Conservation (phyloP, 2,888 invertebrate genomes). For the Trichopoda pennipes region DNA sequence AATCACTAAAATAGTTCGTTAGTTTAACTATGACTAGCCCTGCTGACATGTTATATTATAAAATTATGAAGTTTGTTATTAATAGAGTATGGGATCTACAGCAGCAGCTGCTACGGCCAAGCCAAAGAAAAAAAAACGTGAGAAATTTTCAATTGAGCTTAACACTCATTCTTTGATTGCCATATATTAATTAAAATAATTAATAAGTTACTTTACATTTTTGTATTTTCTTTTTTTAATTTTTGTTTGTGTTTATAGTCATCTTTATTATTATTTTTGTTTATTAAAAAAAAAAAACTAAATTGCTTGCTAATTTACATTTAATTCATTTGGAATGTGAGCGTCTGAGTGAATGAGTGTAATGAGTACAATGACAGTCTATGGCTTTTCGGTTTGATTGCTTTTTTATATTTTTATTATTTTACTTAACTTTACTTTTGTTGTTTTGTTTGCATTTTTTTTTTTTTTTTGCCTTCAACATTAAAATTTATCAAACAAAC, state of each 20-base stretch:
- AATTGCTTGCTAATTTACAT: slow-evolving; percentile 21
- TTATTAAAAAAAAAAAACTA: background rate
- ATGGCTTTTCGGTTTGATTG: background rate
- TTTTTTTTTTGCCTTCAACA: slow-evolving; percentile 52
- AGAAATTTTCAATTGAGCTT: no score
- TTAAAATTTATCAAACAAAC: slow-evolving; percentile 33
- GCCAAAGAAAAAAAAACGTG: no score
- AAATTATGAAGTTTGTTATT: no score
- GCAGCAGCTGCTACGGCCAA: no score
- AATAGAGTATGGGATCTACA: no score
- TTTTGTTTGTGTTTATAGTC: slow-evolving; percentile 13
- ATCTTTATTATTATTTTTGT: slow-evolving; percentile 37
- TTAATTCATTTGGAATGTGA: slow-evolving; percentile 39
- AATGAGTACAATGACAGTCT: slow-evolving; percentile 18
- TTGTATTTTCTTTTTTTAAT: background rate
- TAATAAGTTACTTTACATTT: no score
- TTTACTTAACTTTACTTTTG: slow-evolving; percentile 10
- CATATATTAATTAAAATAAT: no score
- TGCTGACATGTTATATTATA: no score
- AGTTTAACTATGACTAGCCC: no score
- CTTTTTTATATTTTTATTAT: no score
- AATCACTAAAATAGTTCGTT: no score
- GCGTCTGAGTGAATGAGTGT: slow-evolving; percentile 1
- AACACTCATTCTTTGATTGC: no score
- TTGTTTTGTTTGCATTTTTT: slow-evolving; percentile 17